Evolutionary conservation across 2,888 invertebrate genomes (phyloP), one percentile per base, ranked within the genome.

Genomic region (Zelleria hepariella): DNA sequence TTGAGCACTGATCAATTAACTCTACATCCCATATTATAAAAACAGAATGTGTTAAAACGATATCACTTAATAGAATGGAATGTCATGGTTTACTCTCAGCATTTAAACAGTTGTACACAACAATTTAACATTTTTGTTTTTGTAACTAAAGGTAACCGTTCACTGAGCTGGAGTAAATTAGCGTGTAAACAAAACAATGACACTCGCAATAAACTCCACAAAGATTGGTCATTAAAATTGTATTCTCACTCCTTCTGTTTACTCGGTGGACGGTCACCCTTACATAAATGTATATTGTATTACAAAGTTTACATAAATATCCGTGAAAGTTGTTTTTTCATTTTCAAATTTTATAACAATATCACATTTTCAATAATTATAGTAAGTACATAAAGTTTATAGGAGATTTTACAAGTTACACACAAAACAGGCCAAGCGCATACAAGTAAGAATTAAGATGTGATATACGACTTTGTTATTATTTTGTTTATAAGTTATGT

Each of bases 351-450:
- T 82, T 80, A 82, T 85, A 87, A 88, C 86, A 86, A 87, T 88
- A 88, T 88, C 88, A 88, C 88, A 88, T 88, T 86, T 88, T 88
- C 77, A 86, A 86, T 87, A 87, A 87, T 86, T 42, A 42, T 42
- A 42, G 15, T n/a, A n/a, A 42, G 85, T 86, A 86, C 86, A 83
- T 78, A 83, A 84, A 80, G 78, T 81, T n/a, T 74, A 76, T 78
- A 78, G 78, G 80, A 83, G 76, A 83, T 78, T 78, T 78, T 59
- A 54, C 77, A 81, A 78, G 82, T 80, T 80, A 85, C 75, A 85
- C 69, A 73, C 75, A 77, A 79, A 84, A 87, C 82, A 85, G 83
- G 82, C 84, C 79, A 87, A 60, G 60, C 60, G 86, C 86, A 74
- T 85, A 79, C 73, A 85, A 83, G 71, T 80, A 84, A 84, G 76